Percentiles rank a stretch among this genome's conserved stretches.
These are phyloP conservation scores for Trachelus troglodyta DNA, from an alignment of 2,888 invertebrate species.

Conservation along the genomic window DNA sequence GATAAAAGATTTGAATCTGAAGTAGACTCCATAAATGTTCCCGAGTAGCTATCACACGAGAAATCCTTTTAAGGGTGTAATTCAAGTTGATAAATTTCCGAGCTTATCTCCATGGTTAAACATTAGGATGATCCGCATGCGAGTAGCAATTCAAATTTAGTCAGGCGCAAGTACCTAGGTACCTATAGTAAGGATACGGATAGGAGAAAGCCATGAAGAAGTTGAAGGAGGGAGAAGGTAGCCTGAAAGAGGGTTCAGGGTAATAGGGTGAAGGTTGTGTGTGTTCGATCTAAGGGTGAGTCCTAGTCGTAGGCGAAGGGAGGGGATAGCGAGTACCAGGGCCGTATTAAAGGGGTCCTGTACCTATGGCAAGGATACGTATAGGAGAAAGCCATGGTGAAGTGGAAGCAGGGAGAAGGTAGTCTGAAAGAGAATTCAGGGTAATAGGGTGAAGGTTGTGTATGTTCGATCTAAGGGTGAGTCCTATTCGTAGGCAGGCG, in stretches of 20 bases:
- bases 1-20: not conserved
- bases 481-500: too few relatives aligned
- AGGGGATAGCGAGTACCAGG: too few relatives aligned
- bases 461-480: not conserved
- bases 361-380: not conserved
- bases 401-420: too few relatives aligned
- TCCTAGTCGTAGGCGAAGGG: too few relatives aligned
- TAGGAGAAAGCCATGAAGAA: too few relatives aligned
- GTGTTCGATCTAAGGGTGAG: too few relatives aligned
- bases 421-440: too few relatives aligned
- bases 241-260: too few relatives aligned
- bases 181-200: not conserved
- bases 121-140: not conserved
- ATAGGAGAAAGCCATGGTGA: too few relatives aligned
- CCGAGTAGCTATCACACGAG: not conserved
- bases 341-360: constrained; percentile 2
- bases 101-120: not conserved
- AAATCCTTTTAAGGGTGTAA: not conserved
- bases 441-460: too few relatives aligned
- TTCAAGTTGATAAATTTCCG: not conserved
- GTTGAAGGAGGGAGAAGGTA: too few relatives aligned
- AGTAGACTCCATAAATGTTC: not conserved
- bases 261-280: too few relatives aligned
- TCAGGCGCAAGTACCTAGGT: not conserved
- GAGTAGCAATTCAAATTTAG: not conserved